A percentile compares a stretch with the other conserved stretches of the same genome.
These are phyloP conservation scores for Charanyca ferruginea DNA, from an alignment of 2,888 invertebrate species.

Conservation along the genomic window DNA sequence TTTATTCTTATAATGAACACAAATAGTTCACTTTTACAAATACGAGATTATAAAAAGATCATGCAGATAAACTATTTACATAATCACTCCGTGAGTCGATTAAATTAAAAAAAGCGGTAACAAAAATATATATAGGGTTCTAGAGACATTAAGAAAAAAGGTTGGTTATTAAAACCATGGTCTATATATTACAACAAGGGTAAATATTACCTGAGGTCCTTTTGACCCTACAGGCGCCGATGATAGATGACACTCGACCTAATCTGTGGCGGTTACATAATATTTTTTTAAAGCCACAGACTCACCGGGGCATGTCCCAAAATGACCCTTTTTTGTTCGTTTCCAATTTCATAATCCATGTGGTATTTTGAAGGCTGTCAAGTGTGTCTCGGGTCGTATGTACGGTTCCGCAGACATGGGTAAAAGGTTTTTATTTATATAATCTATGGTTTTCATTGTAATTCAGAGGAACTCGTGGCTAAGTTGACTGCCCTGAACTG, in stretches of 20 bases:
- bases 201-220: slow-evolving; percentile 33
- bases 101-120: no score
- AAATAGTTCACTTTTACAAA: no score
- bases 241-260: slow-evolving; percentile 45
- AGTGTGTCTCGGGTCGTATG: background rate
- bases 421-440: no score
- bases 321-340: slow-evolving; percentile 32
- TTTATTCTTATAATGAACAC: no score
- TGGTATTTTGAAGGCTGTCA: slow-evolving; percentile 16
- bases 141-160: background rate
- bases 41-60: no score
- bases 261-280: slow-evolving; percentile 31
- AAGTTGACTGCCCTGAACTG: no score
- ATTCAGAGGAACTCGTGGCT: no score
- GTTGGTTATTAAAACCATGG: background rate
- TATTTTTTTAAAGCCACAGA: slow-evolving; percentile 12
- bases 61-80: no score
- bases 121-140: no score
- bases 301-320: slow-evolving; percentile 6
- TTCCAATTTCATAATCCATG: slow-evolving; percentile 53
- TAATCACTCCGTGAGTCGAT: no score
- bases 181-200: background rate
- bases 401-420: no score
- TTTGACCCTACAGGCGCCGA: slow-evolving; percentile 35
- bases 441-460: no score